phyloP scores from a whole-genome alignment of 2,113 vertebrate species.

The Loxodonta africana region DNA sequence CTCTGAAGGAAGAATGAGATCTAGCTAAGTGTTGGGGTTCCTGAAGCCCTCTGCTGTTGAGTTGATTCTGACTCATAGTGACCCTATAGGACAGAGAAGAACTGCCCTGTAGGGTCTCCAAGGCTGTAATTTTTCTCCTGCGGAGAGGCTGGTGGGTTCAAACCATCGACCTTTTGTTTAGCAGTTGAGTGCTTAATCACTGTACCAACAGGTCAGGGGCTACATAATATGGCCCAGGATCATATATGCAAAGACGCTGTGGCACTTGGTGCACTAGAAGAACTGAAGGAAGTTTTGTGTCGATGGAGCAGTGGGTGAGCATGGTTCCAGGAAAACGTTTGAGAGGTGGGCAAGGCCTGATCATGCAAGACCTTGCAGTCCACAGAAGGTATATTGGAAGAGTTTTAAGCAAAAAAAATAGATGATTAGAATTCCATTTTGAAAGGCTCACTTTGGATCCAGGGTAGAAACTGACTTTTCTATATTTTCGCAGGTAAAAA shows the following conservation, averaged over 20 bases:
- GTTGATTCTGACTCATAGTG: neutral
- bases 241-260: neutral
- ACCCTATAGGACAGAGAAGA: neutral
- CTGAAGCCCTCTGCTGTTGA: neutral
- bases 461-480: slow-evolving; percentile 39
- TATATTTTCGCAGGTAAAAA: slow-evolving; percentile 63
- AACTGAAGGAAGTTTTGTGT: neutral
- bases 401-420: neutral
- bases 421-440: slow-evolving; percentile 14
- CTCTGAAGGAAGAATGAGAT: neutral
- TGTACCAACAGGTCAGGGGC: neutral
- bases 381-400: neutral
- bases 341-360: neutral
- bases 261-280: accelerated
- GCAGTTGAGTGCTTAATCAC: neutral
- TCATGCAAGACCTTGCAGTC: neutral
- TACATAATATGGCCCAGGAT: too few species aligned
- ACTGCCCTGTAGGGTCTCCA: neutral
- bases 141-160: neutral
- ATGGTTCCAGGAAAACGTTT: neutral
- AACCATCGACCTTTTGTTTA: neutral
- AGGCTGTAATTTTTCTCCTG: neutral
- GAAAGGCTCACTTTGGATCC: slow-evolving; percentile 38
- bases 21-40: neutral
- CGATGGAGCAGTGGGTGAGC: neutral